Conservation (phyloP, 1,140 invertebrate genomes). For the Idris sp. region DNA sequence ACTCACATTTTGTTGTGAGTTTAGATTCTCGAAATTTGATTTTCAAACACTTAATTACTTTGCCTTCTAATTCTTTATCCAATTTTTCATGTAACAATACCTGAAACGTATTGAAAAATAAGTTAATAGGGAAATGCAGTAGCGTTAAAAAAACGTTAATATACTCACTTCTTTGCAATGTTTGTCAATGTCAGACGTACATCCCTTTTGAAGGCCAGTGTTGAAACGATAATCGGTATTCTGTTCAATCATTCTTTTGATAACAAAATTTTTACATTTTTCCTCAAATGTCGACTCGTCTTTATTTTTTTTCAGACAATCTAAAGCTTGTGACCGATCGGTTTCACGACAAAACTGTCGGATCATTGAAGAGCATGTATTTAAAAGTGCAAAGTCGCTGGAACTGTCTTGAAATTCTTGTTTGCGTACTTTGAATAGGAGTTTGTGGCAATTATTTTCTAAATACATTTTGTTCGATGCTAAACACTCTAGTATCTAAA, state of each 20-base stretch:
- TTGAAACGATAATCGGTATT: slow-evolving; percentile 96
- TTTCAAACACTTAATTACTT: slow-evolving; percentile 85
- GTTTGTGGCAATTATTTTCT: slow-evolving; percentile 84
- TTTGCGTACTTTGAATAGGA: slow-evolving; percentile 90
- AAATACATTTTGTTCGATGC: slow-evolving; percentile 85
- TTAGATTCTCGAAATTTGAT: slow-evolving; percentile 87
- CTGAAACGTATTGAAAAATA: slow-evolving; percentile 53
- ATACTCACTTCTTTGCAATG: slow-evolving; percentile 80
- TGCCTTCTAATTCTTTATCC: slow-evolving; percentile 77
- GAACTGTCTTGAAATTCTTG: slow-evolving; percentile 91
- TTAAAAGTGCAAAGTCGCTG: slow-evolving; percentile 90
- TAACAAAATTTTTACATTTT: slow-evolving; percentile 90
- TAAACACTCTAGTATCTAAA: slow-evolving; percentile 91
- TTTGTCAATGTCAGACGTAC: slow-evolving; percentile 84
- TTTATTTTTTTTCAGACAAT: slow-evolving; percentile 87
- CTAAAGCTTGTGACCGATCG: slow-evolving; percentile 83
- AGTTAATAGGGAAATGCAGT: too few relatives aligned
- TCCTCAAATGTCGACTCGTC: slow-evolving; percentile 90
- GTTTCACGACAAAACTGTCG: slow-evolving; percentile 86
- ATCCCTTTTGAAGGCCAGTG: slow-evolving; percentile 88
- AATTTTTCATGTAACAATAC: slow-evolving; percentile 67
- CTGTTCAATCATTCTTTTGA: slow-evolving; percentile 94
- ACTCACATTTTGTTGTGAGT: slow-evolving; percentile 86
- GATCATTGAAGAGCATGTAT: slow-evolving; percentile 90
- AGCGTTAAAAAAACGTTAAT: too few relatives aligned